These are phyloP conservation scores for Zophobas atratus DNA, from an alignment of 1,140 invertebrate genomes.

Conservation along the genomic window DNA sequence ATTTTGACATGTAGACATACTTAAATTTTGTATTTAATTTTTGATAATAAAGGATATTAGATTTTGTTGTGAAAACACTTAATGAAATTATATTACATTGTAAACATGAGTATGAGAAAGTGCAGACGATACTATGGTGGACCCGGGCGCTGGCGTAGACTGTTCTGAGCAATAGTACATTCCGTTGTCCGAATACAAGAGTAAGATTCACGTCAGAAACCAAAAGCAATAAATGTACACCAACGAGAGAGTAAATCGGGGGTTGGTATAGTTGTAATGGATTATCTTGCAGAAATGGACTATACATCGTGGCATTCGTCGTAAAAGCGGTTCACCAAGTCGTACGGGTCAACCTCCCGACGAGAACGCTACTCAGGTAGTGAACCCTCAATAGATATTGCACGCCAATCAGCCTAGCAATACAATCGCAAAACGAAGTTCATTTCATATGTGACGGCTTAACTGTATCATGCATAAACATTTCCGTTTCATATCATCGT, in stretches of 20 bases:
- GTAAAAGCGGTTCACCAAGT: slow-evolving; percentile 78
- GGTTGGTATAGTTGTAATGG: slow-evolving; percentile 36
- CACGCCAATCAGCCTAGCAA: slow-evolving; percentile 41
- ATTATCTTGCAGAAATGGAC: slow-evolving; percentile 81
- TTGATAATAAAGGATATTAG: too few relatives aligned
- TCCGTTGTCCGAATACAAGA: too few relatives aligned
- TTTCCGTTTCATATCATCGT: slow-evolving; percentile 27
- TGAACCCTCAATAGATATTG: slow-evolving; percentile 47
- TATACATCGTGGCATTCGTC: slow-evolving; percentile 82
- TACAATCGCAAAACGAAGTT: slow-evolving; percentile 30
- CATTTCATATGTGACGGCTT: slow-evolving; percentile 38
- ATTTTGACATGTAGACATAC: too few relatives aligned
- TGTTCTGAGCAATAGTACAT: slow-evolving; percentile 17
- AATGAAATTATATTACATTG: background rate
- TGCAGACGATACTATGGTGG: slow-evolving; percentile 12
- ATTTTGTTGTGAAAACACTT: background rate
- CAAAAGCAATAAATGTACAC: slow-evolving; percentile 6
- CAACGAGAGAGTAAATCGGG: slow-evolving; percentile 2
- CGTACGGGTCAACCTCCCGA: slow-evolving; percentile 63
- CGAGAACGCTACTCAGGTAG: slow-evolving; percentile 63
- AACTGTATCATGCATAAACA: slow-evolving; percentile 38
- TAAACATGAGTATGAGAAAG: slow-evolving; percentile 26
- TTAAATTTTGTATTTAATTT: too few relatives aligned
- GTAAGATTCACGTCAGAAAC: too few relatives aligned
- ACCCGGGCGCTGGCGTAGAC: slow-evolving; percentile 37